Evolutionary conservation across 2,113 vertebrate species (phyloP).

Genomic region (Rhinopomastus cyanomelas): DNA sequence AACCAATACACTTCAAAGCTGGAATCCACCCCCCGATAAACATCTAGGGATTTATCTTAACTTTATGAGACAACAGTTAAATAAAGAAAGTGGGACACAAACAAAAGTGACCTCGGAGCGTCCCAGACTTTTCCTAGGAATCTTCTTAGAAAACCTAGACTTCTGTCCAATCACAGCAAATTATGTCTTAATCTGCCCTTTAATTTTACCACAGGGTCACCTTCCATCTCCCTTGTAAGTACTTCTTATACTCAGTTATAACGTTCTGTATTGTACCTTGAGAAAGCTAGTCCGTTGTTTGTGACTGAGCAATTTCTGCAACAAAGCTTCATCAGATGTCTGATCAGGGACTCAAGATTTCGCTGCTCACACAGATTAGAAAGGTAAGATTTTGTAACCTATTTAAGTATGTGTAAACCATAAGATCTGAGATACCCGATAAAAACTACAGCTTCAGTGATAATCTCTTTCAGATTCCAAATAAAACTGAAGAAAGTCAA

Average conservation of each 20-base stretch:
- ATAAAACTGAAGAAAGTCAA: background rate
- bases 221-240: background rate
- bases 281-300: background rate
- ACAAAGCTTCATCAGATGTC: background rate
- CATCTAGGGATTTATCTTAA: background rate
- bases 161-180: background rate
- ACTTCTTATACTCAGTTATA: background rate
- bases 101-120: no score
- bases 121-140: background rate
- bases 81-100: background rate
- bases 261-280: background rate
- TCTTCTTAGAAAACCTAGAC: background rate
- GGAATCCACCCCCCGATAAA: background rate
- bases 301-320: background rate
- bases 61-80: background rate
- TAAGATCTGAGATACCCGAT: background rate
- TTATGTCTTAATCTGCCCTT: background rate
- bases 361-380: background rate
- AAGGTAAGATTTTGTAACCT: background rate
- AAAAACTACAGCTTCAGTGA: background rate
- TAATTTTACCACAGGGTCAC: background rate
- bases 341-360: background rate
- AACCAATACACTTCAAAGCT: background rate
- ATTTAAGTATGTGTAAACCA: background rate
- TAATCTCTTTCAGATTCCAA: conserved; percentile 2